Base-by-base conservation (phyloP, 2,113 vertebrate species). In the Ammodytes marinus region DNA sequence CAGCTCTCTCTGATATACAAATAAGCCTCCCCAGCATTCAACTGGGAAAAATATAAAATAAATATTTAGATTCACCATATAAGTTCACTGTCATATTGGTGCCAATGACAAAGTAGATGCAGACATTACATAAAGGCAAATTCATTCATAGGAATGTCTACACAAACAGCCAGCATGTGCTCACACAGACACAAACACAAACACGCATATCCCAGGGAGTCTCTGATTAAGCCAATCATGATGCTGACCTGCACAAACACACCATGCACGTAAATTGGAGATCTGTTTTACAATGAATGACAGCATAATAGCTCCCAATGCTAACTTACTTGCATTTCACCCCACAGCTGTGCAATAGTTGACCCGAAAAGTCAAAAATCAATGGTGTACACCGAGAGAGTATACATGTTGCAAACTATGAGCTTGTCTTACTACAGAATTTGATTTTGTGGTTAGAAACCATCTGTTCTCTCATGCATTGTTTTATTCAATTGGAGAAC, bases 1-100 rank as follows among this genome's bases (percentile, higher is more conserved):
- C 82, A 90, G 79, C 60, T 67, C 66, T 49, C 78, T 71, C 19
- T 27, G 27, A 46, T 76, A 69, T 63, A 67, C 46, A 70, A 67
- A 61, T 53, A 68, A 65, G 84, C 66, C 82, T 83, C 82, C 60
- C 74, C 70, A 87, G 79, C 81, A 86, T 71, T 76, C 77, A 85
- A 37, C 75, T 37, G 66, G 60, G 59, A 15, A 78, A 78, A 85
- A 2, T 27, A 27, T 27, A 27, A 27, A 74, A 71, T 77, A 82
- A 87, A 80, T 80, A 84, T 88, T 80, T 79, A n/a, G 76, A 78
- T 76, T 79, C 9, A 60, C 2, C 17, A 39, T 58, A 46, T 40
- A 46, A 19, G 69, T 68, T 64, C 68, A 70, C 59, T 72, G 63
- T 75, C 43, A 58, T 58, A 69, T 67, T 85, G 74, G 74, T 63